Percentiles rank a stretch among this genome's conserved stretches.
These are phyloP conservation scores for Arothron firmamentum DNA, from an alignment of 2,113 vertebrate species.

Conservation along the genomic window DNA sequence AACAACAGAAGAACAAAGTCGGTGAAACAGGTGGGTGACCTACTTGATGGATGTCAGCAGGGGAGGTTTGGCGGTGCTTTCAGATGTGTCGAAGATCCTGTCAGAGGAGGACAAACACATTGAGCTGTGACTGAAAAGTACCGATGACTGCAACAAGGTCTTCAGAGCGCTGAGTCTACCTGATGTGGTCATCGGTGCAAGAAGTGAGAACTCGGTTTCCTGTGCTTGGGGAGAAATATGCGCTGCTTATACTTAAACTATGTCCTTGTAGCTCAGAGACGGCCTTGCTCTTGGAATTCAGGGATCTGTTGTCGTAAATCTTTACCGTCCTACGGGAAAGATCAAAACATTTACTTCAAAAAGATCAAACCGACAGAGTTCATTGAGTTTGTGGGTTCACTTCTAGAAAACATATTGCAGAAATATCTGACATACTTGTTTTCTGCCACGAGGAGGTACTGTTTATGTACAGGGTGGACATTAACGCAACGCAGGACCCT, in stretches of 20 bases:
- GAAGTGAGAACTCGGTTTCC: slow-evolving; percentile 82
- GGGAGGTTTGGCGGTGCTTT: slow-evolving; percentile 39
- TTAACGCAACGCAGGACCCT: slow-evolving; percentile 74
- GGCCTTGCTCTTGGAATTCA: slow-evolving; percentile 63
- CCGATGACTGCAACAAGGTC: not conserved
- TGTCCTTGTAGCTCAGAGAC: slow-evolving; percentile 76
- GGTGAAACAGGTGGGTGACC: not conserved
- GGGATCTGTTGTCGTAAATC: slow-evolving; percentile 79
- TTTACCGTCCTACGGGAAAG: slow-evolving; percentile 69
- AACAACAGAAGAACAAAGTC: not conserved
- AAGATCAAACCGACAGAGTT: not conserved
- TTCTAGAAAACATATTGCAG: not conserved
- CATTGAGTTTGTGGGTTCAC: rapidly evolving
- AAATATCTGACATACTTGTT: slow-evolving; percentile 59
- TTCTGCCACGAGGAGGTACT: slow-evolving; percentile 83
- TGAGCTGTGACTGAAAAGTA: not conserved
- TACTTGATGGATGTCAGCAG: slow-evolving; percentile 76
- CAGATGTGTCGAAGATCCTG: slow-evolving; percentile 83
- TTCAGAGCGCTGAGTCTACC: slow-evolving; percentile 64
- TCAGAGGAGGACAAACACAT: slow-evolving; percentile 3
- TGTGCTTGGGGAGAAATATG: slow-evolving; percentile 84
- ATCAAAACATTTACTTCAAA: not conserved
- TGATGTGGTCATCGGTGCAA: slow-evolving; percentile 80
- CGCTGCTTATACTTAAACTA: slow-evolving; percentile 73
- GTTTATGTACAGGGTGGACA: slow-evolving; percentile 80